These are phyloP conservation scores for Bhutanitis thaidina DNA, from an alignment of 2,888 invertebrate species.

Conservation along the genomic window DNA sequence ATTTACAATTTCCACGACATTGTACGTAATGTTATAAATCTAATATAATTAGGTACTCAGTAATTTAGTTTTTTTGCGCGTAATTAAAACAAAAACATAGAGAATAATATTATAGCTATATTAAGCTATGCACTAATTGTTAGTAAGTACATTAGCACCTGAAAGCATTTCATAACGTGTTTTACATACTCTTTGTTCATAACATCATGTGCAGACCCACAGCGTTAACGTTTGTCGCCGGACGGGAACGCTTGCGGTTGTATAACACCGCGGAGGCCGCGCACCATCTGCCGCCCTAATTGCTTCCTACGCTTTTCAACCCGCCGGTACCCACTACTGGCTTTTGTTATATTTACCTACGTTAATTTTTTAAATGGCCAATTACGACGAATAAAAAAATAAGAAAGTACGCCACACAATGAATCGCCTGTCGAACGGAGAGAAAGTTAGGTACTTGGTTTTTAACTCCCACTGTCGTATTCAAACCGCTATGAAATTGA, in stretches of 20 bases:
- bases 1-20: too few species aligned
- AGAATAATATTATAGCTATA: too few species aligned
- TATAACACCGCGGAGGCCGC: constrained; percentile 31
- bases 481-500: constrained; percentile 63
- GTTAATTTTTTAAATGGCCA: constrained; percentile 58
- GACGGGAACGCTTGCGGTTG: constrained; percentile 33
- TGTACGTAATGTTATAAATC: too few species aligned
- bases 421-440: constrained; percentile 34
- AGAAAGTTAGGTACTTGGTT: constrained; percentile 49
- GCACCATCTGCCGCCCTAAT: constrained; percentile 70
- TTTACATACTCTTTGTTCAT: too few species aligned
- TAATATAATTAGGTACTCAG: too few species aligned
- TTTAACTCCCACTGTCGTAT: constrained; percentile 39
- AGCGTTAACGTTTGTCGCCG: constrained; percentile 27
- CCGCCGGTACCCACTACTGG: constrained; percentile 38
- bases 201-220: neutral
- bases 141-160: too few species aligned
- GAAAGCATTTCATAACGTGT: neutral
- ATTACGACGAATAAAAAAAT: constrained; percentile 58
- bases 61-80: too few species aligned
- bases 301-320: constrained; percentile 69
- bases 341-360: constrained; percentile 49
- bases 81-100: too few species aligned
- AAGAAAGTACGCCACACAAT: constrained; percentile 69
- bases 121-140: too few species aligned